Conservation (phyloP, 2,113 vertebrate species). For the Pseudorectes ferrugineus region DNA sequence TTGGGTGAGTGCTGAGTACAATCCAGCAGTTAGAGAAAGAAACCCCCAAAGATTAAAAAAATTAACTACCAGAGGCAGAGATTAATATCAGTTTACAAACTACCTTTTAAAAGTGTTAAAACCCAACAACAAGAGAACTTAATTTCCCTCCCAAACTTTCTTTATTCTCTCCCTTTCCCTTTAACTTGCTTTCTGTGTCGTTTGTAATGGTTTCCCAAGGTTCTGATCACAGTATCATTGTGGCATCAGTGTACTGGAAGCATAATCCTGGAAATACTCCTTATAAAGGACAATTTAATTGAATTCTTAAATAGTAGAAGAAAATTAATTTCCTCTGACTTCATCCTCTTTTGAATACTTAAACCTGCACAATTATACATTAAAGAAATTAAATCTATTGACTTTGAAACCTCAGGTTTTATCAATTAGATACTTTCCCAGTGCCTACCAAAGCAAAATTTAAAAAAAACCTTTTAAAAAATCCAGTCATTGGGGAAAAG, state of each 20-base stretch:
- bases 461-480: background rate
- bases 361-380: background rate
- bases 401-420: background rate
- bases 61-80: background rate
- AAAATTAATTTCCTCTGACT: slow-evolving; percentile 1
- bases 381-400: background rate
- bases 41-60: background rate
- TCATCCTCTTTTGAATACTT: background rate
- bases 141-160: background rate
- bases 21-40: background rate
- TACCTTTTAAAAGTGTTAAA: background rate
- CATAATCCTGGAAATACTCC: background rate
- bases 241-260: background rate
- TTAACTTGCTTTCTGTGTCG: background rate
- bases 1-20: background rate
- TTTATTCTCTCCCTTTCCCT: background rate
- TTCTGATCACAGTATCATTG: background rate
- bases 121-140: background rate
- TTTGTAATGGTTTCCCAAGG: background rate
- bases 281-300: background rate
- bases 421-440: background rate
- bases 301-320: background rate
- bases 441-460: background rate
- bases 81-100: background rate
- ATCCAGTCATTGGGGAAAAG: background rate